Evolutionary conservation across 2,113 vertebrate genomes (phyloP), one percentile per base, ranked within the genome.

Genomic region (Onychostoma macrolepis): DNA sequence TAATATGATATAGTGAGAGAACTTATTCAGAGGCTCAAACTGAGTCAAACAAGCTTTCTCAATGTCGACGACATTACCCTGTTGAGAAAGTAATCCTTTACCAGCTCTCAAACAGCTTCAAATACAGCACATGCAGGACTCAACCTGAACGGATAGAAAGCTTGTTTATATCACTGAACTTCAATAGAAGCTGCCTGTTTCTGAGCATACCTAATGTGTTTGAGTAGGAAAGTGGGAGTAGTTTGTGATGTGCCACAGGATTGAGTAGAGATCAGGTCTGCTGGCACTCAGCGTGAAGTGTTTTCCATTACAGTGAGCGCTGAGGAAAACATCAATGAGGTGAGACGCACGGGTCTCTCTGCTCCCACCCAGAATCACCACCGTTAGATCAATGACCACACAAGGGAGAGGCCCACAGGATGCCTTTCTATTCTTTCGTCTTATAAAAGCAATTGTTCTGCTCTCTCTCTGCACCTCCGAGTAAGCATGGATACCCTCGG

Each of bases 371-470:
- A 87, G 87, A 93, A 92, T 92, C 90, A 89, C 85, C 90, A 77
- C 38, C 83, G 84, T 74, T 81, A 91, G 90, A 92, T 94, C 93
- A 93, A 92, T 93, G 89, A 81, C 78, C 88, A 89, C 90, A 90
- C 90, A 84, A 74, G 89, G 89, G 90, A 91, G 90, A 83, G 58
- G 88, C 36, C 85, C 79, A 77, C 77, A 80, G 83, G 79, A 84
- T 76, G 72, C 88, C 74, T 90, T 79, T 87, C 85, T 86, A 83
- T 48, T 72, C 83, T 58, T 21, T 83, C 15, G 48, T 86, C 79
- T 85, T 87, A 19, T 85, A 67, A 69, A 77, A 80, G 80, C 77
- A 88, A 88, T 83, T 85, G 82, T 90, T 87, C 88, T 38, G 89
- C 45, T 69, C 75, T 88, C 89, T 88, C 81, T 81, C 21, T 48